Conservation (phyloP, 1,140 invertebrate genomes). For the Archivesica marissinica region DNA sequence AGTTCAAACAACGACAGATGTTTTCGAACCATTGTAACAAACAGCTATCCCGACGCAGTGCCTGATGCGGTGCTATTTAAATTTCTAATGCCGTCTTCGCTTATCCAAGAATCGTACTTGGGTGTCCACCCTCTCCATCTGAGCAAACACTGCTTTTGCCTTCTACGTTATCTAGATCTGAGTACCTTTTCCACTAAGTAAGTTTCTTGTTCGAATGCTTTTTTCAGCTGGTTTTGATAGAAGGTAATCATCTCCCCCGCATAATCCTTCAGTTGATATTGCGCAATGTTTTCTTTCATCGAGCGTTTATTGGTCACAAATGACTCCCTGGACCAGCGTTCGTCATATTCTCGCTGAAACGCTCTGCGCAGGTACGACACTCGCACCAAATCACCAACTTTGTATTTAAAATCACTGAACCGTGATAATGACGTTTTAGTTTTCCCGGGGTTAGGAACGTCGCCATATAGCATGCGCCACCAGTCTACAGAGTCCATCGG, state of each 20-base stretch:
- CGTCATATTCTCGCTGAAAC: slow-evolving; percentile 51
- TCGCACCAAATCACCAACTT: slow-evolving; percentile 50
- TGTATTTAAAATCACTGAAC: slow-evolving; percentile 9
- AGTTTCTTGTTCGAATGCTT: slow-evolving; percentile 19
- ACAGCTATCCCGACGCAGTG: not conserved
- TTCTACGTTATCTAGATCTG: slow-evolving; percentile 10
- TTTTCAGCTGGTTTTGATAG: slow-evolving; percentile 10
- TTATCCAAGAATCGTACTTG: not conserved
- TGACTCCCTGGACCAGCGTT: slow-evolving; percentile 45
- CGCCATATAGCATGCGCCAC: not conserved
- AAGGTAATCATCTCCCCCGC: slow-evolving; percentile 35
- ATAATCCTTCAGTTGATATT: slow-evolving; percentile 33
- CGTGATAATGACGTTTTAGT: not conserved
- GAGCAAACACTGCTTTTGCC: not conserved
- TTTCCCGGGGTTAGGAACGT: slow-evolving; percentile 13
- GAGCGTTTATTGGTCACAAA: slow-evolving; percentile 34
- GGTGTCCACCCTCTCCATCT: not conserved
- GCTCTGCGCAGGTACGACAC: slow-evolving; percentile 30
- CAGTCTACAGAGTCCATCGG: not conserved
- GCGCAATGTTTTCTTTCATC: slow-evolving; percentile 30
- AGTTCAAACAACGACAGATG: slow-evolving; percentile 14
- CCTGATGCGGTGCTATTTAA: not conserved
- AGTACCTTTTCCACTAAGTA: slow-evolving; percentile 22
- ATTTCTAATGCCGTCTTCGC: slow-evolving; percentile 6
- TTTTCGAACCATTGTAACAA: slow-evolving; percentile 2